These are phyloP conservation scores for Pterois miles DNA, from an alignment of 2,797 vertebrate species.

Conservation along the genomic window DNA sequence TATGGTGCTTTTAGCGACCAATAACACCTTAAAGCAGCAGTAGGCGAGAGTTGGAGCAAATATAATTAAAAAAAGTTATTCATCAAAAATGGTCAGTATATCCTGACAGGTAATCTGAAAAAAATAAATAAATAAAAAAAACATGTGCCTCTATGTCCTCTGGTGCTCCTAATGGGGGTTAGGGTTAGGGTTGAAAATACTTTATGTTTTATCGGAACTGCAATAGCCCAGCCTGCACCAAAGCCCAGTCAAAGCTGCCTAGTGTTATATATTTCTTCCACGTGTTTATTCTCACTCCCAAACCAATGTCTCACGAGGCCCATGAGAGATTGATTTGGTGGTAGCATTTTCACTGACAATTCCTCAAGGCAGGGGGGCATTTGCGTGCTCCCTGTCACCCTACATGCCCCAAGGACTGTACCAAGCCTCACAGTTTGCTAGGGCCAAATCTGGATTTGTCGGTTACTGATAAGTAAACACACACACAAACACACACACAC, in stretches of 20 bases:
- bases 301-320: slow-evolving; percentile 65
- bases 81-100: too few relatives aligned
- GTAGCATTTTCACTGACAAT: slow-evolving; percentile 76
- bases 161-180: too few relatives aligned
- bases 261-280: slow-evolving; percentile 25
- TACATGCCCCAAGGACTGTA: slow-evolving; percentile 65
- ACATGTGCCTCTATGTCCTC: too few relatives aligned
- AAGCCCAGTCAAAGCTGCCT: slow-evolving; percentile 11
- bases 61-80: too few relatives aligned
- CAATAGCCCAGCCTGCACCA: not conserved
- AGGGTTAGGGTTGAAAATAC: not conserved
- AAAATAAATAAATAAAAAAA: too few relatives aligned
- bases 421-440: slow-evolving; percentile 64
- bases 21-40: too few relatives aligned
- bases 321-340: slow-evolving; percentile 78
- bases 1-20: too few relatives aligned
- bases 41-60: too few relatives aligned
- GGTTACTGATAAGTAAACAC: slow-evolving; percentile 75
- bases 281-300: slow-evolving; percentile 57
- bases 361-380: slow-evolving; percentile 74
- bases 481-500: slow-evolving; percentile 24
- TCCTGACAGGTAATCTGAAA: too few relatives aligned
- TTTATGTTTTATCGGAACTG: slow-evolving; percentile 17
- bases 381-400: slow-evolving; percentile 74
- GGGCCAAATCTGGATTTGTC: slow-evolving; percentile 80